Percentiles rank a stretch among this genome's conserved stretches.
These are phyloP conservation scores for Grapholita molesta DNA, from an alignment of 1,140 invertebrate species.

Conservation along the genomic window DNA sequence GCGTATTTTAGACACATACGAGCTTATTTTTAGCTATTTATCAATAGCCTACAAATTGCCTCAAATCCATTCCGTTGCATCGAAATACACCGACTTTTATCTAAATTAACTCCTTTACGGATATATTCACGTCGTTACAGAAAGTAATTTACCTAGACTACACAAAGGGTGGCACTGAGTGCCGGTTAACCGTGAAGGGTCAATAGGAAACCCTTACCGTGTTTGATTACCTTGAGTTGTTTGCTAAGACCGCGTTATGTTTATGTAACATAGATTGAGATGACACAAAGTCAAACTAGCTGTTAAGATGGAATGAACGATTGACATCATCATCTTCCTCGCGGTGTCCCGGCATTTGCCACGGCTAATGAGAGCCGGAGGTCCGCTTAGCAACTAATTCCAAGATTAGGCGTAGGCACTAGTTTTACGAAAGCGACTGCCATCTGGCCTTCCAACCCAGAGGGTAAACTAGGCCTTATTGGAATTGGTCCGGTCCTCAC, in stretches of 20 bases:
- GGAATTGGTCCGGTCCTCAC: no score
- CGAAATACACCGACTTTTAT: neutral
- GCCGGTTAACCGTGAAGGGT: constrained; percentile 6
- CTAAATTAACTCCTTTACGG: neutral
- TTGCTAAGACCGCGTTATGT: neutral
- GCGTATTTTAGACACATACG: no score
- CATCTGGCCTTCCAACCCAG: no score
- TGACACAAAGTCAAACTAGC: neutral
- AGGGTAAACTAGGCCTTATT: no score
- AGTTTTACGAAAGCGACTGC: no score
- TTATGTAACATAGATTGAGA: neutral
- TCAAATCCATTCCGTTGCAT: no score
- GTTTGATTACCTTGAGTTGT: constrained; percentile 12
- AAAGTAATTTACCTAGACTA: neutral
- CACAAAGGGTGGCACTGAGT: neutral
- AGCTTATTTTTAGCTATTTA: no score
- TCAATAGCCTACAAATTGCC: no score
- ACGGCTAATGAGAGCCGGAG: no score
- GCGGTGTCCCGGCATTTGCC: no score
- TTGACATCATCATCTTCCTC: neutral
- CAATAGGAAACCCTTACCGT: neutral
- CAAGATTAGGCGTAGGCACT: no score
- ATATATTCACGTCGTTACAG: neutral
- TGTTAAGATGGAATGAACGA: neutral
- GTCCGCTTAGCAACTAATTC: no score